phyloP scores from a whole-genome alignment of 2,888 invertebrate species.

The Parnassius orleans region DNA sequence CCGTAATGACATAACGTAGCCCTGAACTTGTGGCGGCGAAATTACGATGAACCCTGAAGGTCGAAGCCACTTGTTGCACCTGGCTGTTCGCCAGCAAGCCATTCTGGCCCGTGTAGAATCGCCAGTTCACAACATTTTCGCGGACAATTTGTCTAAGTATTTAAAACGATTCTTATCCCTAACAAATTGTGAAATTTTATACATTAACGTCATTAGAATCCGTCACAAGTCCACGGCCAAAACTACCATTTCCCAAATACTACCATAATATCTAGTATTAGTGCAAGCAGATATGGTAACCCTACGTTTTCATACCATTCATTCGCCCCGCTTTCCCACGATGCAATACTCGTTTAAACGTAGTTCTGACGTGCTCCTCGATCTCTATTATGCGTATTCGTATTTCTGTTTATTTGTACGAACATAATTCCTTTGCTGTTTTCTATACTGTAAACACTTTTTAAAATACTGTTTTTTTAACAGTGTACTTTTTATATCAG shows the following conservation, averaged over 20 bases:
- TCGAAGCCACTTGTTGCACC: constrained; percentile 41
- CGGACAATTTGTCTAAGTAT: constrained; percentile 2
- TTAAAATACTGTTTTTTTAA: no score
- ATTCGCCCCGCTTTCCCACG: constrained; percentile 33
- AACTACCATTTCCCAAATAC: no score
- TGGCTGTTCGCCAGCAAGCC: constrained; percentile 38
- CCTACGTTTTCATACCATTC: constrained; percentile 30
- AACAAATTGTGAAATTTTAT: no score
- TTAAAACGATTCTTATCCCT: no score
- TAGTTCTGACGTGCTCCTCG: background rate
- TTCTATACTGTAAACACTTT: no score
- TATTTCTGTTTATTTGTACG: no score
- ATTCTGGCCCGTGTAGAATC: background rate
- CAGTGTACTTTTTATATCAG: no score
- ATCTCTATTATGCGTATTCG: background rate
- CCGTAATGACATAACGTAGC: constrained; percentile 29
- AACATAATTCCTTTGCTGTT: no score
- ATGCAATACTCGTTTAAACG: background rate
- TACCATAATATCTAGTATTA: background rate
- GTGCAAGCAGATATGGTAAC: constrained; percentile 6
- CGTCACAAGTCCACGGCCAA: no score
- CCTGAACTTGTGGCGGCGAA: constrained; percentile 38
- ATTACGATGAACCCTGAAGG: constrained; percentile 34
- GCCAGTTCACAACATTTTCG: background rate
- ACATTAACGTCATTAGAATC: no score